These are phyloP conservation scores for Actinia equina DNA, from an alignment of 64 coral and sea anemone species.

Conservation along the genomic window DNA sequence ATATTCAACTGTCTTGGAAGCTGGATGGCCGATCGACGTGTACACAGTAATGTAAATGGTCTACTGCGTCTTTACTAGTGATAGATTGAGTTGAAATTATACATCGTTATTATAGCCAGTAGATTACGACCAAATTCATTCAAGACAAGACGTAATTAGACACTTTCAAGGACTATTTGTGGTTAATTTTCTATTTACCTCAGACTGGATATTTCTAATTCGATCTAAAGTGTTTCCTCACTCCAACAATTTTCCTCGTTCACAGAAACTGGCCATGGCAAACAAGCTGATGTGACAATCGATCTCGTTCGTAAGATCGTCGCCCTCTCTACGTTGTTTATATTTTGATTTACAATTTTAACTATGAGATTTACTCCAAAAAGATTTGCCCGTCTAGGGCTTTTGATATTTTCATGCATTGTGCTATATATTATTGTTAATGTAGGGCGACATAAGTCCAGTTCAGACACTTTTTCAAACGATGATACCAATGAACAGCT, in stretches of 20 bases:
- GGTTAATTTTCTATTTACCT: neutral
- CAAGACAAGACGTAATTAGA: neutral
- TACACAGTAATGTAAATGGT: neutral
- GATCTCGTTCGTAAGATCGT: neutral
- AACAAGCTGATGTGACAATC: neutral
- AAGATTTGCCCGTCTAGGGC: neutral
- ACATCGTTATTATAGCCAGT: neutral
- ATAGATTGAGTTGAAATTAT: neutral
- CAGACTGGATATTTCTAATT: neutral
- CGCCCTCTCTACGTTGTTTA: neutral
- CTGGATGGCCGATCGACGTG: neutral
- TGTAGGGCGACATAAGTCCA: slow-evolving; percentile 1
- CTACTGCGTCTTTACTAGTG: neutral
- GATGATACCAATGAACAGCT: slow-evolving; percentile 13
- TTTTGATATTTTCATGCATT: slow-evolving; percentile 9
- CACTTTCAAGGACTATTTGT: neutral
- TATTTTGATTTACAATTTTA: neutral
- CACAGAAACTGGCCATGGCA: neutral
- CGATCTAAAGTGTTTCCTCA: neutral
- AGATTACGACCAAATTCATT: neutral
- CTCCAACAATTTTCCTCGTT: neutral
- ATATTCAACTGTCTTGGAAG: neutral
- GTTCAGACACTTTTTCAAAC: neutral
- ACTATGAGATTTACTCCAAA: slow-evolving; percentile 9
- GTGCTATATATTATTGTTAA: slow-evolving; percentile 4